These are phyloP conservation scores for Dromococcyx pavoninus DNA, from an alignment of 2,797 vertebrate genomes.

Conservation along the genomic window DNA sequence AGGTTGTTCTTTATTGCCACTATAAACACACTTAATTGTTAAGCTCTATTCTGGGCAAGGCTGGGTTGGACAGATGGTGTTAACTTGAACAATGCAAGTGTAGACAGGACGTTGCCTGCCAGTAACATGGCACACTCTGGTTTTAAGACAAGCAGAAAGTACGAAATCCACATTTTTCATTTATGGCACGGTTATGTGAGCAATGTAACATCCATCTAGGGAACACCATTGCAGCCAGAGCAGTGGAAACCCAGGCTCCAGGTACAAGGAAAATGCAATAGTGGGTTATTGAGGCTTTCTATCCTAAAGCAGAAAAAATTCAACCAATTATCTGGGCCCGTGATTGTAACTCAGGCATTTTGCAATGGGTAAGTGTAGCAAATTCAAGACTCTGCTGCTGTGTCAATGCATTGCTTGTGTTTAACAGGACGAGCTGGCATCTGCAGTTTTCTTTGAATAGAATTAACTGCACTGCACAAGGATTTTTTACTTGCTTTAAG, in stretches of 20 bases:
- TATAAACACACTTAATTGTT: background rate
- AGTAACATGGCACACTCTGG: background rate
- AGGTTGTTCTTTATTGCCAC: background rate
- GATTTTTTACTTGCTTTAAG: background rate
- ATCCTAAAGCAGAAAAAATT: background rate
- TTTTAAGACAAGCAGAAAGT: background rate
- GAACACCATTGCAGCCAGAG: background rate
- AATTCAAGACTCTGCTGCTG: background rate
- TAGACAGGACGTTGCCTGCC: background rate
- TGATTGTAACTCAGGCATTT: background rate
- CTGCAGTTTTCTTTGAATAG: background rate
- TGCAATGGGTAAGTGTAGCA: accelerated
- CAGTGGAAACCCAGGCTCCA: background rate
- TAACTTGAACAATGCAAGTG: background rate
- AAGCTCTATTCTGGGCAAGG: background rate
- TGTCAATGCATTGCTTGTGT: background rate
- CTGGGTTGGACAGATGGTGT: background rate
- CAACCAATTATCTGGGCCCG: accelerated
- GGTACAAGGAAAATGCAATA: background rate
- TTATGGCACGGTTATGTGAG: background rate
- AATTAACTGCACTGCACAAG: background rate
- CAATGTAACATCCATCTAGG: background rate
- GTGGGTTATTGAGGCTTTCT: background rate
- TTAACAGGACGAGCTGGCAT: background rate
- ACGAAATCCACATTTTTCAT: background rate